These are phyloP conservation scores for Coenonympha arcania DNA, from an alignment of 2,888 invertebrate genomes.

Conservation along the genomic window DNA sequence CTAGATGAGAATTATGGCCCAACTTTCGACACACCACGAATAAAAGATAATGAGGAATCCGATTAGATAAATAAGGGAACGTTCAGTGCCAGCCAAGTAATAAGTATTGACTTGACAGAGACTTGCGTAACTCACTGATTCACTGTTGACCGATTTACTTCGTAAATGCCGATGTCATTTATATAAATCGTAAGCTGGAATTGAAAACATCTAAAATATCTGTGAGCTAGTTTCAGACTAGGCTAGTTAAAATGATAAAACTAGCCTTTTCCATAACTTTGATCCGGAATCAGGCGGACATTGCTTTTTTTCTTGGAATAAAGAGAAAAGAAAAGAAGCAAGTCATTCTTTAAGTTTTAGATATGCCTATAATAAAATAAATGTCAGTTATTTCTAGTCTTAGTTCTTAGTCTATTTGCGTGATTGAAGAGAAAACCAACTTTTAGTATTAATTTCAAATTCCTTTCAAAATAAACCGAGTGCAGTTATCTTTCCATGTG, in stretches of 20 bases:
- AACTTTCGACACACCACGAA: conserved; percentile 60
- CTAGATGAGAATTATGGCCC: conserved; percentile 64
- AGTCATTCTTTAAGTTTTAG: too few relatives aligned
- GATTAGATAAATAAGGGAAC: conserved; percentile 62
- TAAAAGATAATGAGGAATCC: conserved; percentile 65
- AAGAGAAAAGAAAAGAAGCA: too few relatives aligned
- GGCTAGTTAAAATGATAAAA: too few relatives aligned
- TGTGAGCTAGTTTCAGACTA: background rate
- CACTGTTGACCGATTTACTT: conserved; percentile 5
- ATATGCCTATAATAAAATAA: too few relatives aligned
- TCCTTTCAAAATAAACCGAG: background rate
- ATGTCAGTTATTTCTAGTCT: too few relatives aligned
- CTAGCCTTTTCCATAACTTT: too few relatives aligned
- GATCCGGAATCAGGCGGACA: too few relatives aligned
- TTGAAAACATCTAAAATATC: background rate
- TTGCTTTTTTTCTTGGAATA: too few relatives aligned
- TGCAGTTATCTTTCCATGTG: background rate
- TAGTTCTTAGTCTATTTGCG: too few relatives aligned
- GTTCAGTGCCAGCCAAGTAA: conserved; percentile 28
- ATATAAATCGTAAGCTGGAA: background rate
- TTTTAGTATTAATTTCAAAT: too few relatives aligned
- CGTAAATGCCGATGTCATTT: background rate
- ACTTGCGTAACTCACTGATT: conserved; percentile 19
- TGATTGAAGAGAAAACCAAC: too few relatives aligned
- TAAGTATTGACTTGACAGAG: conserved; percentile 19